Evolutionary conservation across 2,888 invertebrate genomes (phyloP).

Genomic region (Drosophila kambysellisi): DNA sequence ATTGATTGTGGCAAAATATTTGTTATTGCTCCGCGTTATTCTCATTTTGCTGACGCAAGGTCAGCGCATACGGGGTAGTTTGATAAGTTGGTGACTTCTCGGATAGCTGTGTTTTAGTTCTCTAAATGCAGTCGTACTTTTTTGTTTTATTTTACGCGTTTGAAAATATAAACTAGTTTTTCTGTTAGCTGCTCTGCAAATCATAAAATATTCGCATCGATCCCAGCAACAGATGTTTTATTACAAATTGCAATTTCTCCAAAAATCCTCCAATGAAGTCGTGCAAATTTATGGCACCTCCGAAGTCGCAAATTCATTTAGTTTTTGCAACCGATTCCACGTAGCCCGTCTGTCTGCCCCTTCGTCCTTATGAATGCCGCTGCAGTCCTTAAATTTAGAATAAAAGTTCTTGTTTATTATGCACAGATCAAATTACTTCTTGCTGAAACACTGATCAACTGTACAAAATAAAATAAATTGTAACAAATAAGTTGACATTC

Average conservation of each 20-base stretch:
- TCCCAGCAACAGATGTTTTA: background rate
- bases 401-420: too few relatives aligned
- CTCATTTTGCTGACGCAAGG: slow-evolving; percentile 11
- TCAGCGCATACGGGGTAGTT: background rate
- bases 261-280: background rate
- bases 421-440: background rate
- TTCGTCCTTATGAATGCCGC: background rate
- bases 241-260: background rate
- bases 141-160: background rate
- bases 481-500: background rate
- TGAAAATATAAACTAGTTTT: background rate
- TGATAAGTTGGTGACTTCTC: background rate
- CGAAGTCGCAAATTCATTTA: background rate
- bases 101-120: background rate
- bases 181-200: background rate
- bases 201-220: background rate
- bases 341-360: background rate
- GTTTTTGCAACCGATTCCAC: background rate
- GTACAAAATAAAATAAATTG: background rate
- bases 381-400: background rate
- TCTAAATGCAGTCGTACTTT: background rate
- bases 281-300: background rate
- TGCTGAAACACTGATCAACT: background rate
- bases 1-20: slow-evolving; percentile 2
- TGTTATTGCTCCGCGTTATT: slow-evolving; percentile 4